phyloP scores from a whole-genome alignment of 2,113 vertebrate genomes.

The Tupaia tana region DNA sequence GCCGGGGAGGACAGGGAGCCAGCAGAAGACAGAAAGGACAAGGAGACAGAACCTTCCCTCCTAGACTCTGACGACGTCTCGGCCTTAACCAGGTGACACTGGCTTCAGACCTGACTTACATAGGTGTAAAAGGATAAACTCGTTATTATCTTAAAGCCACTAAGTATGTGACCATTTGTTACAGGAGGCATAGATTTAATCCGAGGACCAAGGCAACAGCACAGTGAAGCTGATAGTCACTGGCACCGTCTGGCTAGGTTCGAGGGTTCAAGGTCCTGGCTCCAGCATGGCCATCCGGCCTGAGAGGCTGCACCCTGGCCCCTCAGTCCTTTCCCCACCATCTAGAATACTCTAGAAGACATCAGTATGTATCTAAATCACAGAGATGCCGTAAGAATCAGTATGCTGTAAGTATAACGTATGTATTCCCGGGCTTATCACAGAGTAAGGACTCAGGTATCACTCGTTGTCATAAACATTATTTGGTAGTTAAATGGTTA shows the following conservation, averaged over 20 bases:
- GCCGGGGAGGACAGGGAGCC: neutral
- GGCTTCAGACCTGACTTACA: neutral
- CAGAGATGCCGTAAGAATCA: neutral
- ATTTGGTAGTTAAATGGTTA: neutral
- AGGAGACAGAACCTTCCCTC: neutral
- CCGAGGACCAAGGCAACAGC: neutral
- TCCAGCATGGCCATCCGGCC: neutral
- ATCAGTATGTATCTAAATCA: neutral
- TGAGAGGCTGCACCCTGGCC: no score
- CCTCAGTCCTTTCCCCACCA: neutral
- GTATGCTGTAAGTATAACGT: neutral
- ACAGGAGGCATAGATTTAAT: neutral
- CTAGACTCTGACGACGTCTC: neutral
- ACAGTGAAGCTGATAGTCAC: no score
- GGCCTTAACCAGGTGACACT: neutral
- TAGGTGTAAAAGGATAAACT: neutral
- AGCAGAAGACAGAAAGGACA: neutral
- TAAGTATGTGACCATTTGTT: neutral
- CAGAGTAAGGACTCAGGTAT: neutral
- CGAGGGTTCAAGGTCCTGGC: neutral
- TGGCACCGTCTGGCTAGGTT: rapidly evolving
- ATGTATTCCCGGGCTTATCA: neutral
- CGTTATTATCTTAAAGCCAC: neutral
- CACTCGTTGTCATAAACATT: neutral
- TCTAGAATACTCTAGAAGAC: neutral